Conservation (phyloP, 2,888 invertebrate species). For the Gisinianus flammeolus region DNA sequence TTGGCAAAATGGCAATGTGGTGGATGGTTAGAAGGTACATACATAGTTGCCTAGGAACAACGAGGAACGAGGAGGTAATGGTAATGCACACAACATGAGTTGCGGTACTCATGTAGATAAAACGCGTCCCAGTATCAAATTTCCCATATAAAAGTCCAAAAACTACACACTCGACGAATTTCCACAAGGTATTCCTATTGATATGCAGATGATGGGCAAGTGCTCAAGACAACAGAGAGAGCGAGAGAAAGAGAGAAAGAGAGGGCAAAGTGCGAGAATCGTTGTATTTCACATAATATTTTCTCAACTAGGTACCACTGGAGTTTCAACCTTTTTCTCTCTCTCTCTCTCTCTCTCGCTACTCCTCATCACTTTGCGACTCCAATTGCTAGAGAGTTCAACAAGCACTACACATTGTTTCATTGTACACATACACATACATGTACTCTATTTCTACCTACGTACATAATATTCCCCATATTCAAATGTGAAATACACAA, state of each 20-base stretch:
- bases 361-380: slow-evolving; percentile 34
- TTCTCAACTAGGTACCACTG: slow-evolving; percentile 5
- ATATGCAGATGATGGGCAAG: background rate
- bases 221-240: slow-evolving; percentile 5
- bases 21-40: background rate
- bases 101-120: slow-evolving; percentile 29
- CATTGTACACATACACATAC: background rate
- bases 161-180: slow-evolving; percentile 11
- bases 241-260: slow-evolving; percentile 19
- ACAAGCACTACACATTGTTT: slow-evolving; percentile 15
- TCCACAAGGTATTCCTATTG: background rate
- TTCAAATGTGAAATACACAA: no score
- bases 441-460: background rate
- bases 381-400: slow-evolving; percentile 21
- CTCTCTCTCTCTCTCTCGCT: background rate
- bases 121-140: slow-evolving; percentile 30
- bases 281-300: slow-evolving; percentile 1
- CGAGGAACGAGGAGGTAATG: slow-evolving; percentile 26
- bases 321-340: slow-evolving; percentile 7
- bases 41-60: background rate
- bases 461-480: no score
- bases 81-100: slow-evolving; percentile 6
- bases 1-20: no score
- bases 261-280: background rate
- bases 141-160: slow-evolving; percentile 33